Base-by-base conservation (phyloP, 2,888 invertebrate genomes). In the Lepidocyrtinus sp. region DNA sequence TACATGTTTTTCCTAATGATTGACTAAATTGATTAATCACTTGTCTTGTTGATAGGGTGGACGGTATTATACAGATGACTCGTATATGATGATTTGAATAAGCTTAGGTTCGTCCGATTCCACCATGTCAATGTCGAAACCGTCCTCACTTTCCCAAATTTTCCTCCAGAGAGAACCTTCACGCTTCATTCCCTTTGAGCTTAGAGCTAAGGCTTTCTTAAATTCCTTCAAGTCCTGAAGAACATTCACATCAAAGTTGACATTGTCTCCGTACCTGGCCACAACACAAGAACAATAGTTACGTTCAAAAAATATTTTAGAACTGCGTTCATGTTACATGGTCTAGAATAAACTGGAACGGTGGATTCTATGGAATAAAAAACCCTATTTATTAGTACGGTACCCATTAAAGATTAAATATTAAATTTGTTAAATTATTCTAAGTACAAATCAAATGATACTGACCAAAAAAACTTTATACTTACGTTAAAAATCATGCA, bases 11-110 rank as follows among this genome's bases (percentile, higher is more conserved):
- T n/a, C n/a, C n/a, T n/a, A n/a, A n/a, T n/a, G n/a, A n/a, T n/a
- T n/a, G n/a, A n/a, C n/a, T n/a, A 62, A 62, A 19, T 21, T 62
- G 19, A 62, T 62, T 22, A 21, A 62, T 62, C 15, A 2, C 21
- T 62, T 2, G 12, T 62, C 21, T 22, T n/a, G n/a, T 19, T 22
- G 17, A 64, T 26, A 21, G 26, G 7, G 17, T 74, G 79, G 79
- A 74, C 74, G 74, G 74, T 36, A 70, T 70, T 88, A 95, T 67
- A 96, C 95, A n/a, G 95, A 95, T 75, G 95, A 94, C 89, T 96
- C 95, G 89, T 96, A 96, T 88, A 95, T 93, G 86, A 95, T 93
- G 85, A 95, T 95, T 90, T 95, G 95, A 55, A 95, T 91, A 36
- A 94, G 92, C 91, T 61, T 93, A 92, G 83, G 95, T 92, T 86